Base-by-base conservation (phyloP, 2,888 invertebrate genomes). In the Orthosia gothica region DNA sequence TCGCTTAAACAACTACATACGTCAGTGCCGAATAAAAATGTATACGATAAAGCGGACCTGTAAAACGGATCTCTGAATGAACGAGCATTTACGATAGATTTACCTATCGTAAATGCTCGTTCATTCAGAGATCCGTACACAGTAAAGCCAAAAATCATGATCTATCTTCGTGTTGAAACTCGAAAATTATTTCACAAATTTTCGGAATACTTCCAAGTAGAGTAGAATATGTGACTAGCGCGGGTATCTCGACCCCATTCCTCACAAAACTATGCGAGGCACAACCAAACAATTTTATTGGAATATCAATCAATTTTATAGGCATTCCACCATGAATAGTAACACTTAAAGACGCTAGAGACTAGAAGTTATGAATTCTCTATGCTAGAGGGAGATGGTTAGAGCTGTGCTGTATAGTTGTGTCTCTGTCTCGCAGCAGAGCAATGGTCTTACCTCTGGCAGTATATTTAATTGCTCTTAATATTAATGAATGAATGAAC, bases 301-400 rank as follows among this genome's bases (percentile, higher is more conserved):
- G 83, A 83, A 72, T 82, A 86, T 86, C 83, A 87, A 87, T 86
- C 86, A 86, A 86, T 77, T 87, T 86, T 86, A 86, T 85, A 75
- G 79, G 74, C 72, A 68, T 63, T 74, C 74, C 61, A 40, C 63
- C 49, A 58, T 78, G 74, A 81, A 83, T 74, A 55, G 80, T 64
- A 79, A 67, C 83, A 80, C 81, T 76, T 75, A 75, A 72, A 82
- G 83, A 78, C 67, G 67, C 40, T 74, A 26, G 64, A 54, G 67
- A 67, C 70, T 18, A 54, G 12, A 50, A 80, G 80, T 72, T 80
- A 64, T 72, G 61, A 70, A 80, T 76, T 49, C 58, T 68, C 70
- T 71, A 11, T 23, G 81, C 45, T 18, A 55, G 74, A 87, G 18
- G 50, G 79, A 64, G 87, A 82, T 2, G n/a, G 61, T 0, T 18